Base-by-base conservation (phyloP, 2,888 invertebrate species). In the Matsumyia berberina region DNA sequence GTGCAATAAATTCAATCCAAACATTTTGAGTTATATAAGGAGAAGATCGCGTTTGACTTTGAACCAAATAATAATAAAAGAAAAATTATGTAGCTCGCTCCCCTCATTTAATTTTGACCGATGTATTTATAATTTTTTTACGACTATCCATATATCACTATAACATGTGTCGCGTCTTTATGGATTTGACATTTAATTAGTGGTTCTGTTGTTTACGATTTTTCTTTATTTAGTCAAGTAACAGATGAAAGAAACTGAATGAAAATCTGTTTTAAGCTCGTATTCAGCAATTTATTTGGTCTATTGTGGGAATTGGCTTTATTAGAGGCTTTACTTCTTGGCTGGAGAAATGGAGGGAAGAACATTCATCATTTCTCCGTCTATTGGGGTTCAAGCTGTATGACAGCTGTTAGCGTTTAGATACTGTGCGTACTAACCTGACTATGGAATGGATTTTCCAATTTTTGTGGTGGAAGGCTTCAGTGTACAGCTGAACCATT, bases 161-260 rank as follows among this genome's bases (percentile, higher is more conserved):
- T 8, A 78, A 78, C 77, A 78, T 78, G 77, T 78, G 77, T 78
- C 77, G n/a, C 58, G 66, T 78, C 31, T 67, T 67, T 73, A 51
- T 67, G 33, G 49, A 83, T 73, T 39, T 78, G 62, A 78, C 49
- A 44, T 62, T 67, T 67, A 82, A 73, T 67, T 66, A 58, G 73
- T 73, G 67, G 58, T 66, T 49, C 42, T 37, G 33, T 78, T 73
- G 78, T 73, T 83, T 78, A 82, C 46, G 78, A 78, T 60, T 39
- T 31, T 72, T 72, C 37, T 57, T 37, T 39, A 24, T 33, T 64
- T 57, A 19, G 19, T 17, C 49, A 53, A 42, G 66, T 46, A 39
- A 29, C 12, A 64, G 62, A 64, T 73, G 39, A 73, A 73, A 66
- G 57, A 9, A 37, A 31, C 1, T 24, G 4, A 53, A 37, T 11